Percentiles rank a stretch among this genome's conserved stretches.
These are phyloP conservation scores for Anguilla rostrata DNA, from an alignment of 2,113 vertebrate genomes.

Conservation along the genomic window DNA sequence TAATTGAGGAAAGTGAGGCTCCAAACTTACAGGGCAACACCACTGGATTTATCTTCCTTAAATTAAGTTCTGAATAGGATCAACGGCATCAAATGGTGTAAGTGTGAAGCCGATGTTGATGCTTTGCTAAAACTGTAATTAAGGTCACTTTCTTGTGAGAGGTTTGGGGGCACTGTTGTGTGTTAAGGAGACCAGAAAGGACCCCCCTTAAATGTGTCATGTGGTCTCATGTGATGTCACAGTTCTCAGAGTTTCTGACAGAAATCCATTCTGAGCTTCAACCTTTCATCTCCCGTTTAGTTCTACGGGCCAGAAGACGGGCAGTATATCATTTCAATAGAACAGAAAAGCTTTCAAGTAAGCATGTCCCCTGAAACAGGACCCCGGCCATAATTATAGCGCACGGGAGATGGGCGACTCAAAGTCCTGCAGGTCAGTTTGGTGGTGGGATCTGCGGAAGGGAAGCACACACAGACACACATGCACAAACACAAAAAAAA, in stretches of 20 bases:
- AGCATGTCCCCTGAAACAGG: constrained; percentile 53
- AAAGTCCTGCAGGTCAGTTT: constrained; percentile 46
- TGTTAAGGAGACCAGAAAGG: not conserved
- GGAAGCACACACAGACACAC: constrained; percentile 13
- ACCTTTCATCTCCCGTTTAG: constrained; percentile 55
- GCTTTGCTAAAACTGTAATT: not conserved
- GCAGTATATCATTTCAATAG: constrained; percentile 57
- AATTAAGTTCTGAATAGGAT: no score
- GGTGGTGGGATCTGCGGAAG: constrained; percentile 41
- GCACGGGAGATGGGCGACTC: constrained; percentile 42
- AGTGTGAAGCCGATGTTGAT: not conserved
- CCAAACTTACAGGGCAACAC: not conserved
- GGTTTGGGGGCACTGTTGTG: not conserved
- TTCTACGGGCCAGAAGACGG: constrained; percentile 45
- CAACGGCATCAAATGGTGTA: no score
- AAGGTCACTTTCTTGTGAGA: not conserved
- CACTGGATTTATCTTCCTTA: not conserved
- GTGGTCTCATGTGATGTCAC: constrained; percentile 5
- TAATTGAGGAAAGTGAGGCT: no score
- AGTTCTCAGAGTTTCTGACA: constrained; percentile 31
- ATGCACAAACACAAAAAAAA: not conserved
- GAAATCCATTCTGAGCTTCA: constrained; percentile 43
- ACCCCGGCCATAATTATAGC: constrained; percentile 58
- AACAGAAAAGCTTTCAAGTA: constrained; percentile 55
- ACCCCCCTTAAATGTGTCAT: not conserved